These are phyloP conservation scores for Toxotes jaculatrix DNA, from an alignment of 2,113 vertebrate genomes.

Conservation along the genomic window DNA sequence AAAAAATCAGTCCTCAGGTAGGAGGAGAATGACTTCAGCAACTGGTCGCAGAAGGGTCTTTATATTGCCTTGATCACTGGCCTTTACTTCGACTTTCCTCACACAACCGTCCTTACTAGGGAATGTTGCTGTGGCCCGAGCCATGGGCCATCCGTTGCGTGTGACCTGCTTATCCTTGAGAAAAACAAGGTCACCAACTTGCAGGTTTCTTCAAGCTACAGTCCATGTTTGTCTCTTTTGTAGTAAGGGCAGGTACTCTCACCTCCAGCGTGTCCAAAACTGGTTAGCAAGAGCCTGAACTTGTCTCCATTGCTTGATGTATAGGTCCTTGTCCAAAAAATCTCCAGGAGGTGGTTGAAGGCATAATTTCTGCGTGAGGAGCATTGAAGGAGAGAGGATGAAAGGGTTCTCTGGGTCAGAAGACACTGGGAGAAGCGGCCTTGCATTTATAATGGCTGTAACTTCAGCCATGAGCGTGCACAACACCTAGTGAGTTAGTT, in stretches of 20 bases:
- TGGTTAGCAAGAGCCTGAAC: conserved; percentile 14
- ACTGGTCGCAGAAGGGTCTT: not conserved
- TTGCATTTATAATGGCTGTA: not conserved
- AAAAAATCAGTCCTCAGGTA: too few species aligned
- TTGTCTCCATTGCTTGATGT: conserved; percentile 15
- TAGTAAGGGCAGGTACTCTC: conserved; percentile 3
- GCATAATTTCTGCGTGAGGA: not conserved
- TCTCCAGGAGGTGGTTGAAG: conserved; percentile 1
- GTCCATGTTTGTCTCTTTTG: conserved; percentile 23
- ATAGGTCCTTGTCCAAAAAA: not conserved
- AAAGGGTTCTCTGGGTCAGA: not conserved
- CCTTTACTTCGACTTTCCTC: not conserved
- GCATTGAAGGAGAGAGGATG: not conserved
- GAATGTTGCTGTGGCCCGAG: not conserved
- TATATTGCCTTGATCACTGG: not conserved
- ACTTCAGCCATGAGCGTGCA: conserved; percentile 1
- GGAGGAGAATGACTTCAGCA: not conserved
- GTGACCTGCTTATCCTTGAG: not conserved
- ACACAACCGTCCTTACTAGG: not conserved
- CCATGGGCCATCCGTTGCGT: not conserved
- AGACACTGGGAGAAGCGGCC: not conserved
- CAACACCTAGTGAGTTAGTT: not conserved
- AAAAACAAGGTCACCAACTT: not conserved
- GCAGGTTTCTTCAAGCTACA: not conserved
- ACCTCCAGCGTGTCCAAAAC: conserved; percentile 28